Evolutionary conservation across 2,888 invertebrate species (phyloP).

Genomic region (Eumerus sabulonum): DNA sequence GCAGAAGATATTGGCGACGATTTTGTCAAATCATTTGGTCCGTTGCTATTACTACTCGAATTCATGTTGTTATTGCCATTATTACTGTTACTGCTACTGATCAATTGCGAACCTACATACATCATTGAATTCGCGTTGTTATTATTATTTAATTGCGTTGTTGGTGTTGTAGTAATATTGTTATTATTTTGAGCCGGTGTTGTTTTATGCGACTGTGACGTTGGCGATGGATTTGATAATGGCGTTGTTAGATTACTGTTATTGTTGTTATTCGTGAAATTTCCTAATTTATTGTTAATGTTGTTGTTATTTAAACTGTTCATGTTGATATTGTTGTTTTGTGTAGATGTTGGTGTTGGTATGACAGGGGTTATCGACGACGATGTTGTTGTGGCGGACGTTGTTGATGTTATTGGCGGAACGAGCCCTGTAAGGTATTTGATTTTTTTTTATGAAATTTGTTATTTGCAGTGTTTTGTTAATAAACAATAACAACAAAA

Average conservation of each 20-base stretch:
- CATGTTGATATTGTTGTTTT: constrained; percentile 74
- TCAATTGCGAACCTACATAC: constrained; percentile 56
- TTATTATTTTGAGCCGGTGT: constrained; percentile 48
- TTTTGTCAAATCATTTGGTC: constrained; percentile 74
- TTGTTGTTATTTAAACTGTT: constrained; percentile 63
- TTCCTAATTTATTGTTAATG: constrained; percentile 70
- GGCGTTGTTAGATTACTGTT: constrained; percentile 63
- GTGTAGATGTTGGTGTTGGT: constrained; percentile 72
- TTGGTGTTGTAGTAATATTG: constrained; percentile 26
- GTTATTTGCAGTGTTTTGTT: constrained; percentile 32
- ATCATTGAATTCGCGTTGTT: constrained; percentile 54
- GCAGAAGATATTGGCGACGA: constrained; percentile 66
- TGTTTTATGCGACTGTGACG: constrained; percentile 56
- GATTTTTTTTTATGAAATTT: neutral
- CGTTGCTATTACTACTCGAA: constrained; percentile 70
- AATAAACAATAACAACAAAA: constrained; percentile 1
- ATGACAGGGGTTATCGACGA: constrained; percentile 70
- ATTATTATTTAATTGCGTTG: constrained; percentile 42
- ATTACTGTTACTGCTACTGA: constrained; percentile 40
- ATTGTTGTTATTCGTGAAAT: constrained; percentile 57
- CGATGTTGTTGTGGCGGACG: constrained; percentile 72
- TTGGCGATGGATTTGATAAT: constrained; percentile 71
- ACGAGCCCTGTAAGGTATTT: constrained; percentile 53
- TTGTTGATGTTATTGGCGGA: constrained; percentile 74
- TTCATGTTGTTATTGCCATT: constrained; percentile 37